phyloP scores from a whole-genome alignment of 2,888 invertebrate genomes.

The Brachyptera risi region DNA sequence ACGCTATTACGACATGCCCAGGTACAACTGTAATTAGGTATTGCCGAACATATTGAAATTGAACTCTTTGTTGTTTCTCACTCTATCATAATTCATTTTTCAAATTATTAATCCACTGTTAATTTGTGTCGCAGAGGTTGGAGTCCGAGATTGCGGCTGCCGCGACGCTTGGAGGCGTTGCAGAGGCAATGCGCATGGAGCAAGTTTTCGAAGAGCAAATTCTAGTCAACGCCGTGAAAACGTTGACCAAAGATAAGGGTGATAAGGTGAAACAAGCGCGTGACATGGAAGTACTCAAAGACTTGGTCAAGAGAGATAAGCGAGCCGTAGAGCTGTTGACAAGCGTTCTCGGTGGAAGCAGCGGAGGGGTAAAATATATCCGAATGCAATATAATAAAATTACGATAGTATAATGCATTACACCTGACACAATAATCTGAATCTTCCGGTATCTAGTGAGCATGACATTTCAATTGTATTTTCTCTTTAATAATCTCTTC shows the following conservation, averaged over 20 bases:
- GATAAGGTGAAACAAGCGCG: conserved; percentile 17
- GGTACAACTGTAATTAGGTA: no score
- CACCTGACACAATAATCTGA: no score
- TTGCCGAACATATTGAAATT: no score
- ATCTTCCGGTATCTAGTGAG: no score
- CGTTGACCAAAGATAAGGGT: conserved; percentile 25
- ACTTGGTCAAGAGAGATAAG: conserved; percentile 30
- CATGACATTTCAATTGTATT: no score
- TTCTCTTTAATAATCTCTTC: no score
- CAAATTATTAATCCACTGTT: no score
- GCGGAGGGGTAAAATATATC: conserved; percentile 18
- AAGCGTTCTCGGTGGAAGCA: conserved; percentile 12
- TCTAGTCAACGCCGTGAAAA: conserved; percentile 23
- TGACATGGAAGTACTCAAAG: conserved; percentile 24
- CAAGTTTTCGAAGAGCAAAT: conserved; percentile 32
- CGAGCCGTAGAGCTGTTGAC: conserved; percentile 25
- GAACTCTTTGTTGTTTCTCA: no score
- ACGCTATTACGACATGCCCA: no score
- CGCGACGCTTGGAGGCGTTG: conserved; percentile 25
- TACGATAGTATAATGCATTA: no score
- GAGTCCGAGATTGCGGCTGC: conserved; percentile 26
- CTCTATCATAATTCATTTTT: no score
- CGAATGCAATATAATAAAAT: no score
- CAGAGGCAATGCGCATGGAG: conserved; percentile 29
- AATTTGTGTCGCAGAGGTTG: conserved; percentile 31